Evolutionary conservation across 2,888 invertebrate genomes (phyloP), one percentile per base, ranked within the genome.

Genomic region (Andrena trimmerana): DNA sequence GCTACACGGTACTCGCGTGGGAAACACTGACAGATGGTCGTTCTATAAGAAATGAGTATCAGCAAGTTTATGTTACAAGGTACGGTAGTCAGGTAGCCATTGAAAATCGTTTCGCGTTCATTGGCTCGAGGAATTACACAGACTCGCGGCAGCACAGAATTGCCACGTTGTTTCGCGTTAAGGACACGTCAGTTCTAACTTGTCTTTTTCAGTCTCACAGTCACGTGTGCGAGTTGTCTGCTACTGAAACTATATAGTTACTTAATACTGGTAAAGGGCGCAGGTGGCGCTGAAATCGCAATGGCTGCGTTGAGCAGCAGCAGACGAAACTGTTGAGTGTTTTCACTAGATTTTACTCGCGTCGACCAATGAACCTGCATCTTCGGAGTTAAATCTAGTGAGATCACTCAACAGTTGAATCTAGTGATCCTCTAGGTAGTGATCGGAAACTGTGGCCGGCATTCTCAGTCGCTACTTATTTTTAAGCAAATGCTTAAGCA

Each of bases 111-210:
- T 29, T 50, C 36, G 20, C 1, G n/a, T 24, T 13, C 13, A 29
- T 50, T 36, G 3, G 10, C 20, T 72, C 33, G 7, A 20, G 52
- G 54, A 48, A 16, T 48, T 31, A 57, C 33, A 42, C 24, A 60
- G 60, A 54, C 33, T 27, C n/a, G 10, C 10, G 67, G 52, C 20
- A 24, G 20, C 68, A 67, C 7, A 27, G 48, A 69, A 50, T 82
- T 86, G 91, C 90, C 91, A 90, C 90, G 91, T 91, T 91, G 89
- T 85, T 83, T 78, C 63, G 65, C 31, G 73, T 78, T 87, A 83
- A 73, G 88, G 91, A 90, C 90, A 90, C 90, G 90, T 90, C 90
- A 90, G 90, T 89, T 78, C n/a, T 73, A 71, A 27, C 66, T 74
- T 76, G 70, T 84, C 78, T 78, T 83, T 78, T 68, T 72, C 54